phyloP scores from a whole-genome alignment of 2,888 invertebrate genomes.

The Gastracanthus pulcherrimus region DNA sequence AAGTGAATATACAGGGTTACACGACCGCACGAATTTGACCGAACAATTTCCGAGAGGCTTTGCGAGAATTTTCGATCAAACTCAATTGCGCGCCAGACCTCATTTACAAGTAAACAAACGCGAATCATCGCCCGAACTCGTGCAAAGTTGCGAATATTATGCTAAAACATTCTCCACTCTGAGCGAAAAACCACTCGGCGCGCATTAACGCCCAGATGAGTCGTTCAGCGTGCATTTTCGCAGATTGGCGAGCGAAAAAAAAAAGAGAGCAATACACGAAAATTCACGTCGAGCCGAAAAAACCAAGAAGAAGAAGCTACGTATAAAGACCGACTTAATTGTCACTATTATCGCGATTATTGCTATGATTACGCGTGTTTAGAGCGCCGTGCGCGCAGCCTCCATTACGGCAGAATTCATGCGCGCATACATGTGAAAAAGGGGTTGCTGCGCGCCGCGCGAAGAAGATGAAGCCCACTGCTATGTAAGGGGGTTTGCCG shows the following conservation, averaged over 20 bases:
- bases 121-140: not conserved
- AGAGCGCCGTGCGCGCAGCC: not conserved
- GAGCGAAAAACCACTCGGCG: not conserved
- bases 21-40: conserved; percentile 38
- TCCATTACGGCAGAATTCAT: conserved; percentile 24
- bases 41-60: conserved; percentile 23
- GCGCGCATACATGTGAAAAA: not conserved
- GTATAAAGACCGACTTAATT: conserved; percentile 14
- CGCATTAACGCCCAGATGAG: not conserved
- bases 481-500: not conserved
- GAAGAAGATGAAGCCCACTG: not conserved
- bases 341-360: conserved; percentile 50
- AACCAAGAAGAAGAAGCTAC: not conserved
- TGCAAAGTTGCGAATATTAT: no score
- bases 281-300: not conserved
- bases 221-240: not conserved
- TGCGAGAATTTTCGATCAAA: conserved; percentile 27
- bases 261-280: not conserved
- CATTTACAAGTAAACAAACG: conserved; percentile 33
- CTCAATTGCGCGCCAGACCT: conserved; percentile 19
- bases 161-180: not conserved
- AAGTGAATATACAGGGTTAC: conserved; percentile 34
- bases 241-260: not conserved
- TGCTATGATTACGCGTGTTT: conserved; percentile 34
- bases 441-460: not conserved